Evolutionary conservation across 2,113 vertebrate genomes (phyloP), one percentile per base, ranked within the genome.

Genomic region (Calyptommatus sinebrachiatus): DNA sequence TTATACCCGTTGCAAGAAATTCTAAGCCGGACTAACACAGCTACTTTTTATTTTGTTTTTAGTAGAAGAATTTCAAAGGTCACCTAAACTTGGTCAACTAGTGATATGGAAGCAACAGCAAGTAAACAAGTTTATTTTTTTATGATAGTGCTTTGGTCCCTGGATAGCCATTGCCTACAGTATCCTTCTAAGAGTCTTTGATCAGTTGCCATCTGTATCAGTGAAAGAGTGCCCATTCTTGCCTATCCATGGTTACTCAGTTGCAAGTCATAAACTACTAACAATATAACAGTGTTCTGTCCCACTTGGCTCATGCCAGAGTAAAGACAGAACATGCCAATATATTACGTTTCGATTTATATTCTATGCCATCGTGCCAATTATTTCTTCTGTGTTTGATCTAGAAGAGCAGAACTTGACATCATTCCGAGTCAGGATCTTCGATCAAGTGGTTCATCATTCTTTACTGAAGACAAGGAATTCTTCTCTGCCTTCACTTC

Each of bases 401-500:
- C 5, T 22, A 85, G 71, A 79, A n/a, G 9, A 77, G 31, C 31
- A 11, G 0, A 2, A 7, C 72, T 41, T 22, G 83, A 78, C 53
- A 57, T 74, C 84, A 67, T 53, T 31, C 60, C 4, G 12, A 77
- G 4, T 79, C 84, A 57, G 62, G 45, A 46, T 53, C 41, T 48
- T 41, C 31, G 21, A 31, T 29, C 80, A 53, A 41, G 10, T 53
- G 22, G 24, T 79, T 10, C 31, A 6, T n/a, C 73, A 1, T 73
- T 85, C 71, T 22, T 3, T 71, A 28, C 50, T 57, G 71, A 79
- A 71, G 57, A 65, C 63, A 70, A 73, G 66, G 60, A 83, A 63
- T 75, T 70, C 29, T 53, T 65, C 66, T 45, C 8, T 20, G 24
- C 72, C 66, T 71, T 63, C 71, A 65, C 57, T 70, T 75, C 71